A percentile compares a stretch with the other conserved stretches of the same genome.
phyloP scores from a whole-genome alignment of 2,113 vertebrate species.

The Proteles cristata region DNA sequence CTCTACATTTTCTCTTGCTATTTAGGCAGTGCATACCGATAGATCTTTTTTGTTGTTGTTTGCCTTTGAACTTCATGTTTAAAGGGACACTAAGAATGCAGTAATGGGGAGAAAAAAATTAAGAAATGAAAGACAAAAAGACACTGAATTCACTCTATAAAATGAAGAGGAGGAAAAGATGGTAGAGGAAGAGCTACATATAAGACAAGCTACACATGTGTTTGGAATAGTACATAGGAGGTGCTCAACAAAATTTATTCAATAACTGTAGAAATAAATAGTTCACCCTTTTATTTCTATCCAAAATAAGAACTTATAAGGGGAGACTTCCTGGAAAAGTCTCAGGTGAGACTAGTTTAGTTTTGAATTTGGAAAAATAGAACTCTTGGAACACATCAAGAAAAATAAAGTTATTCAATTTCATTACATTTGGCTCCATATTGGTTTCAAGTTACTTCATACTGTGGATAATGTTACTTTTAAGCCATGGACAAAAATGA shows the following conservation, averaged over 20 bases:
- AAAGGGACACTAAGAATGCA: not conserved
- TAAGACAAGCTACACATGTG: not conserved
- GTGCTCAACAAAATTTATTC: not conserved
- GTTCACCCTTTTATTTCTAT: not conserved
- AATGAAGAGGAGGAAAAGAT: not conserved
- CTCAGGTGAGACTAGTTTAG: not conserved
- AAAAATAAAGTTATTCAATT: not conserved
- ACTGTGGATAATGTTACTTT: slow-evolving; percentile 34
- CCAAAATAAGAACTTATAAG: not conserved
- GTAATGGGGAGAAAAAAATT: not conserved
- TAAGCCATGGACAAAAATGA: slow-evolving; percentile 32
- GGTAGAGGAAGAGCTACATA: not conserved
- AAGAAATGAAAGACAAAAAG: not conserved
- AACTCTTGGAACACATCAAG: not conserved
- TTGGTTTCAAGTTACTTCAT: not conserved
- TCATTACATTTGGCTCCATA: not conserved
- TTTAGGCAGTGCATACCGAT: not conserved
- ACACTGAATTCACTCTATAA: not conserved
- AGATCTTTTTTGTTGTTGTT: not conserved
- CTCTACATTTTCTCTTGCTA: not conserved
- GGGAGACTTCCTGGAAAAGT: not conserved
- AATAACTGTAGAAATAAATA: not conserved
- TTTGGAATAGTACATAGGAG: not conserved
- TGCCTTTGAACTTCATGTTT: not conserved
- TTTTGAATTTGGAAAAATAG: slow-evolving; percentile 13